Conservation (phyloP, 2,888 invertebrate species). For the Standfussiana lucernea region DNA sequence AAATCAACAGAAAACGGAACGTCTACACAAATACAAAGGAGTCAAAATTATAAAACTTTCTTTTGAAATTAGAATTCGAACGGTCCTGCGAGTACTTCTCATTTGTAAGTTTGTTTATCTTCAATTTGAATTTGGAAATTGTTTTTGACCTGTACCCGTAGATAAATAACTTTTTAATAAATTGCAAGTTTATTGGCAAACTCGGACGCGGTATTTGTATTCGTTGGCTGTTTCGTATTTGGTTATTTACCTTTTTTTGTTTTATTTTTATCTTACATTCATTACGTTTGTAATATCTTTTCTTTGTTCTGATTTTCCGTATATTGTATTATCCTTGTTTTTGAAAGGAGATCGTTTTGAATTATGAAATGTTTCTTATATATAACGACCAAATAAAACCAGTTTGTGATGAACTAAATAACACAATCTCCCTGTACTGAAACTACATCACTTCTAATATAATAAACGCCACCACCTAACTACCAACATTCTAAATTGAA, state of each 20-base stretch:
- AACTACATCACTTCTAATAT: constrained; percentile 35
- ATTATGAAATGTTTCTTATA: constrained; percentile 5
- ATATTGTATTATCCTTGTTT: not conserved
- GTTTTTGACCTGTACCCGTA: constrained; percentile 64
- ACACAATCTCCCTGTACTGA: not conserved
- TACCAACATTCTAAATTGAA: constrained; percentile 77
- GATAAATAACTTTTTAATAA: constrained; percentile 62
- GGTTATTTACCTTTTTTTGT: constrained; percentile 43
- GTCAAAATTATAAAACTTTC: constrained; percentile 80
- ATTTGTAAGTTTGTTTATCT: constrained; percentile 69
- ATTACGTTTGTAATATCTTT: constrained; percentile 18
- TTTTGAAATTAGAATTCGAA: constrained; percentile 68
- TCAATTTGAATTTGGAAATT: constrained; percentile 71
- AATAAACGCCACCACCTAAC: constrained; percentile 66
- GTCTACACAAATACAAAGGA: constrained; percentile 81
- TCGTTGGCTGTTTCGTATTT: constrained; percentile 29
- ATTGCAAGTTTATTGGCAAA: constrained; percentile 59
- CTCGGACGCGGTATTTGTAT: constrained; percentile 36
- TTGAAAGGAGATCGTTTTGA: not conserved
- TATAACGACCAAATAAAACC: not conserved
- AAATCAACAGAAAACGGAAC: constrained; percentile 85
- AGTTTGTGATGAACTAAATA: not conserved
- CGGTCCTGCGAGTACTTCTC: constrained; percentile 61
- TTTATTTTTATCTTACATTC: constrained; percentile 39
- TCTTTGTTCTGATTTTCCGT: constrained; percentile 14